phyloP scores from a whole-genome alignment of 1,140 invertebrate genomes.

The Nasonia vitripennis region DNA sequence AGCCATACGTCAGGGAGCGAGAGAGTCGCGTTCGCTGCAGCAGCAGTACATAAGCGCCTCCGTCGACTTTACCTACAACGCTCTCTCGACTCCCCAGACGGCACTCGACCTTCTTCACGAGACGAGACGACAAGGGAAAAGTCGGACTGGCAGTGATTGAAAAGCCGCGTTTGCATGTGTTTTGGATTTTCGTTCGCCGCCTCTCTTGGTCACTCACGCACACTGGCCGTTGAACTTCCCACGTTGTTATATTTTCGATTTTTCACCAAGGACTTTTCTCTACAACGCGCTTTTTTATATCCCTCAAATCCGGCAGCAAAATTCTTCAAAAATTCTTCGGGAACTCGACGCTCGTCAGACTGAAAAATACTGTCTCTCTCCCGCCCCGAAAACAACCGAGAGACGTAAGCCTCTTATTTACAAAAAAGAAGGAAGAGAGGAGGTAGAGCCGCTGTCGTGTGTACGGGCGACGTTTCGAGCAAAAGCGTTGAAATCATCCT shows the following conservation, averaged over 20 bases:
- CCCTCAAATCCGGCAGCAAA: too few relatives aligned
- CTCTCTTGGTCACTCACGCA: neutral
- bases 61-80: neutral
- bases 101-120: conserved; percentile 24
- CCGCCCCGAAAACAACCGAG: too few relatives aligned
- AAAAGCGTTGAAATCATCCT: conserved; percentile 14
- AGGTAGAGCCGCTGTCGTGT: neutral
- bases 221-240: too few relatives aligned
- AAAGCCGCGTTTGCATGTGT: neutral
- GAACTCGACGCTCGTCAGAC: too few relatives aligned
- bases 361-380: too few relatives aligned
- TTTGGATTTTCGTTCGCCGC: conserved; percentile 13
- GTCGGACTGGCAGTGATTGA: conserved; percentile 2
- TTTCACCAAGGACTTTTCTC: neutral
- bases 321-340: too few relatives aligned
- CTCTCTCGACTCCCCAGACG: conserved; percentile 10
- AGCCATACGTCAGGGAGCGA: conserved; percentile 29
- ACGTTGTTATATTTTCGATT: neutral
- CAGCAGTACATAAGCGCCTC: neutral
- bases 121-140: neutral
- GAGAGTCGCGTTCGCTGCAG: neutral
- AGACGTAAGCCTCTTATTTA: neutral
- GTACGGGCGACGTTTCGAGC: neutral
- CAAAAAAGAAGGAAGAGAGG: neutral
- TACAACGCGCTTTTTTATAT: too few relatives aligned